Conservation (phyloP, 2,797 vertebrate species). For the Lepidocolaptes lacrymiger region DNA sequence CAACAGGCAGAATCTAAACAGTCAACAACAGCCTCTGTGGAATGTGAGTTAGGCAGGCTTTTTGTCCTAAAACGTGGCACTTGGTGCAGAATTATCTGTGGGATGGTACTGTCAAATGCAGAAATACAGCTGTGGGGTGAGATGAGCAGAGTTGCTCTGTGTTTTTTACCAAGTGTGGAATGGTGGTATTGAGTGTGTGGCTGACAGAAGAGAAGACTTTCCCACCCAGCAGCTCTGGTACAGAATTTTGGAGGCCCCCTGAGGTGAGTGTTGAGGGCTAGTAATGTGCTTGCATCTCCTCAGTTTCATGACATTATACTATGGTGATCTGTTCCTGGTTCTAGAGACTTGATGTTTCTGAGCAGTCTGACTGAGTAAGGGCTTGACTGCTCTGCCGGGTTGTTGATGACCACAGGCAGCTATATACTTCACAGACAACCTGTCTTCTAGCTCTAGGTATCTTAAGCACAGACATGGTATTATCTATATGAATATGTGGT, state of each 20-base stretch:
- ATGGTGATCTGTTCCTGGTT: neutral
- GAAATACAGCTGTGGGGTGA: neutral
- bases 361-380: neutral
- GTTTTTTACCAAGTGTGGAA: neutral
- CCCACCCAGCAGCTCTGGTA: neutral
- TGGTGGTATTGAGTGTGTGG: neutral
- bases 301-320: accelerated
- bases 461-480: neutral
- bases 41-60: neutral
- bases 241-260: neutral
- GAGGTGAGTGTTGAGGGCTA: neutral
- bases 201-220: neutral
- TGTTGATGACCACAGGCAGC: neutral
- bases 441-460: neutral
- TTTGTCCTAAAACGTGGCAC: neutral
- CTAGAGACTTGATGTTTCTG: neutral
- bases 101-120: neutral
- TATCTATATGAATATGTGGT: neutral
- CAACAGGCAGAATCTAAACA: neutral
- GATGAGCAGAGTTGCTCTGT: neutral
- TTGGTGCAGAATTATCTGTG: neutral
- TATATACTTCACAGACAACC: neutral
- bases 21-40: neutral
- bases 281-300: neutral
- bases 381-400: neutral